Conservation (phyloP, 92 coral and sea anemone species). For the Paramuricea clavata region DNA sequence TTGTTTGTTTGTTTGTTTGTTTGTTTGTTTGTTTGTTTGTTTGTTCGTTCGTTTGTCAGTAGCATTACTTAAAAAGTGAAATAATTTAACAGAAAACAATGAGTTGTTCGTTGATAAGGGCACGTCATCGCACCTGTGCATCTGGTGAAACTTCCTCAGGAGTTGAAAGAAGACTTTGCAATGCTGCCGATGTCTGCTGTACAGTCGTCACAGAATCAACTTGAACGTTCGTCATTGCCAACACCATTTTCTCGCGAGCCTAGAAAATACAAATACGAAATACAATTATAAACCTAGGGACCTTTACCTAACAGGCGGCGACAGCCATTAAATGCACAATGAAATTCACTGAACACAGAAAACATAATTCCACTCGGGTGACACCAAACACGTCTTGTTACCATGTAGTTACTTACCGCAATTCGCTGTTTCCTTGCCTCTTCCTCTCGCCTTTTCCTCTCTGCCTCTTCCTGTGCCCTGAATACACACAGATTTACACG, state of each 20-base stretch:
- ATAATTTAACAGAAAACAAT: too few species aligned
- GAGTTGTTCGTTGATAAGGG: neutral
- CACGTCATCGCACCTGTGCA: conserved; percentile 24
- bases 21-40: too few species aligned
- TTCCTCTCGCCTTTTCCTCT: conserved; percentile 4
- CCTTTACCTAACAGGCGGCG: too few species aligned
- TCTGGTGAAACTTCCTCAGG: conserved; percentile 30
- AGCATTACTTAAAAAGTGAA: too few species aligned
- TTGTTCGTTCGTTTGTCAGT: too few species aligned
- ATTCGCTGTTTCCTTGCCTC: conserved; percentile 21
- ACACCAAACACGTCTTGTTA: too few species aligned
- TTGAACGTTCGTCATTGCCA: conserved; percentile 10
- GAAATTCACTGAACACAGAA: neutral
- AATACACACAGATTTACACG: neutral
- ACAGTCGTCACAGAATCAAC: conserved; percentile 21
- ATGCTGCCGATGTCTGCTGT: conserved; percentile 18
- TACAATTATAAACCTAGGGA: neutral
- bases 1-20: too few species aligned
- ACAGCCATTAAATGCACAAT: neutral
- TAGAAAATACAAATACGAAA: neutral
- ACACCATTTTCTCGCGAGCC: conserved; percentile 31
- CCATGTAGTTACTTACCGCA: conserved; percentile 20
- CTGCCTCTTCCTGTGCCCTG: conserved; percentile 5
- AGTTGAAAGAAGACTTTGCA: neutral
- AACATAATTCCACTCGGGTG: too few species aligned